Conservation (phyloP, 1,140 invertebrate genomes). For the Neodiprion fabricii region DNA sequence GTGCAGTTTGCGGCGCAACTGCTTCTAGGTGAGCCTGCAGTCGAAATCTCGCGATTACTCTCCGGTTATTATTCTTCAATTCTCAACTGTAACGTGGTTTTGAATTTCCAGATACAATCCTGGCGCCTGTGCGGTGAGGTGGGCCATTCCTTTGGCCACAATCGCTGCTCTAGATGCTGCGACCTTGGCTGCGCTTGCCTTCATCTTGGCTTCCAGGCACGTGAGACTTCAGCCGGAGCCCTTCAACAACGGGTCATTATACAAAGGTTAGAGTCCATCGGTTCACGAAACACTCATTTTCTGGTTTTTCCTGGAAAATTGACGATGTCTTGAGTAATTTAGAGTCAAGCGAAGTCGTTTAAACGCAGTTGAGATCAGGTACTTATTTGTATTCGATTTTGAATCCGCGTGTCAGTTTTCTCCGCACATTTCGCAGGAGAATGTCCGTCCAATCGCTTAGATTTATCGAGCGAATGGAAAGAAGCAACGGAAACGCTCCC, state of each 20-base stretch:
- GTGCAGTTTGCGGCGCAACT: constrained; percentile 84
- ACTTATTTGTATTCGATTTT: no score
- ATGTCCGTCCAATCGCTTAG: no score
- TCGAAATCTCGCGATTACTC: constrained; percentile 4
- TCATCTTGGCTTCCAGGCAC: constrained; percentile 90
- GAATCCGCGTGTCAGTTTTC: no score
- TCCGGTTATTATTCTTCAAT: neutral
- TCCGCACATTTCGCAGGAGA: no score
- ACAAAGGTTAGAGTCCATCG: constrained; percentile 59
- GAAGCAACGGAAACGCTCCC: no score
- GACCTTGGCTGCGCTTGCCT: constrained; percentile 88
- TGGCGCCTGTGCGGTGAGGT: constrained; percentile 87
- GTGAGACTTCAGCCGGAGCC: constrained; percentile 84
- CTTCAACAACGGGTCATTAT: constrained; percentile 68
- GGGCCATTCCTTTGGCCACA: constrained; percentile 94
- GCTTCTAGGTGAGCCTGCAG: constrained; percentile 68
- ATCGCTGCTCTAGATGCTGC: constrained; percentile 91
- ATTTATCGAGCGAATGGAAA: no score
- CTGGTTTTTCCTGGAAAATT: neutral
- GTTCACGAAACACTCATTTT: constrained; percentile 24
- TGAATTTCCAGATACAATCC: constrained; percentile 64
- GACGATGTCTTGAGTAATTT: neutral
- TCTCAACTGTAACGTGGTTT: constrained; percentile 11
- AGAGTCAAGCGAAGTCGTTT: neutral
- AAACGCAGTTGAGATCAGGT: neutral